A percentile compares a stretch with the other conserved stretches of the same genome.
Evolutionary conservation across 2,888 invertebrate genomes (phyloP).

Genomic region (Pseudococcus longispinus): DNA sequence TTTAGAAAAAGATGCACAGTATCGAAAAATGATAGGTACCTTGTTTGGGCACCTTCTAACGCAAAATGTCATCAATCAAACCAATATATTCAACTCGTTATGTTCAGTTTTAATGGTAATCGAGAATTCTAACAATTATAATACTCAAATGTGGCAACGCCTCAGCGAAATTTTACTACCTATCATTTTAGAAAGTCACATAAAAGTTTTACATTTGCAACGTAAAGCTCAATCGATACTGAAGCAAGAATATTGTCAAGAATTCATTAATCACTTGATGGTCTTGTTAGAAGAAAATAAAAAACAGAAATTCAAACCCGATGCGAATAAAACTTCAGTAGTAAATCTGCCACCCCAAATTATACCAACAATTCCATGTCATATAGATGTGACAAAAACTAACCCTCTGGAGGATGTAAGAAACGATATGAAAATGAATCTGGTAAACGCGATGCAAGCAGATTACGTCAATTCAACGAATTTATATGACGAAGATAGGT

Average conservation of each 20-base stretch:
- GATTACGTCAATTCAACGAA: conserved; percentile 21
- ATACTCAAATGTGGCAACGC: conserved; percentile 43
- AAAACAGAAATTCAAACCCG: conserved; percentile 28
- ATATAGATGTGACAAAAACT: background rate
- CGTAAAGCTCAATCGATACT: conserved; percentile 45
- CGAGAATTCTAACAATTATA: conserved; percentile 45
- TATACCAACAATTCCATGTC: background rate
- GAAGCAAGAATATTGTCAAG: conserved; percentile 47
- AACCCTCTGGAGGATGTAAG: background rate
- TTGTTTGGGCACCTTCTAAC: conserved; percentile 46
- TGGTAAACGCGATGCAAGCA: background rate
- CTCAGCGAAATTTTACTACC: conserved; percentile 47
- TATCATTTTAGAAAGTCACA: conserved; percentile 47
- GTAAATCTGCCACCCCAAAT: background rate
- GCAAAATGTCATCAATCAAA: conserved; percentile 46
- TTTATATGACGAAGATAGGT: conserved; percentile 28
- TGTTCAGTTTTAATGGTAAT: conserved; percentile 49
- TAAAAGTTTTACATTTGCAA: conserved; percentile 42
- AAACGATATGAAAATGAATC: background rate
- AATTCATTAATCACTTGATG: conserved; percentile 36
- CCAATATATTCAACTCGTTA: conserved; percentile 49
- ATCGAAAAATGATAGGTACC: conserved; percentile 53
- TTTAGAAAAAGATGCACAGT: conserved; percentile 51
- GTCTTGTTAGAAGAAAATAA: conserved; percentile 1
- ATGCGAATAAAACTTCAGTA: background rate